Evolutionary conservation across 2,888 invertebrate species (phyloP).

Genomic region (Stratiomys singularior): DNA sequence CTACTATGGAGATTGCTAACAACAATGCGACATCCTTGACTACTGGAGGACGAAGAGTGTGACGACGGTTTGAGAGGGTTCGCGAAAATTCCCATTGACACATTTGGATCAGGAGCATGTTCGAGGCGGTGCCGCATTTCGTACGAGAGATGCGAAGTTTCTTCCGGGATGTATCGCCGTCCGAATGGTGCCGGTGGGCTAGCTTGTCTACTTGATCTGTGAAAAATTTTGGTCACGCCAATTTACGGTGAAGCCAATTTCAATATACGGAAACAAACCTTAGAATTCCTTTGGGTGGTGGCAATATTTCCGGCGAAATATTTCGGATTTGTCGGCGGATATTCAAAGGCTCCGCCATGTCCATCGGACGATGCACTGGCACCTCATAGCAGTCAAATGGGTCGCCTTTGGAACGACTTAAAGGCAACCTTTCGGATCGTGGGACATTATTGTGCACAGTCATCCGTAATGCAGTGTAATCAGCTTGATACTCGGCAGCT

Average conservation of each 20-base stretch:
- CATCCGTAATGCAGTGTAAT: slow-evolving; percentile 56
- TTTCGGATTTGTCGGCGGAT: slow-evolving; percentile 58
- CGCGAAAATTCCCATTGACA: slow-evolving; percentile 64
- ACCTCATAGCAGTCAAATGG: slow-evolving; percentile 63
- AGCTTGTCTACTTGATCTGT: slow-evolving; percentile 50
- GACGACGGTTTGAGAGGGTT: slow-evolving; percentile 54
- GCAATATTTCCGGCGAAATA: slow-evolving; percentile 57
- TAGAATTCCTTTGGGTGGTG: slow-evolving; percentile 55
- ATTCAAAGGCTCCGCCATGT: slow-evolving; percentile 42
- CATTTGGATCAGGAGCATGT: slow-evolving; percentile 61
- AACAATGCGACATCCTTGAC: slow-evolving; percentile 81
- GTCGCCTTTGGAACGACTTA: slow-evolving; percentile 55
- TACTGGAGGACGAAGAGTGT: slow-evolving; percentile 45
- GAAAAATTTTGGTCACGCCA: neutral
- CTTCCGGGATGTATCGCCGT: slow-evolving; percentile 58
- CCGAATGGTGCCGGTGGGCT: slow-evolving; percentile 56
- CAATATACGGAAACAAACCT: slow-evolving; percentile 48
- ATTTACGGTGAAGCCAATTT: no score
- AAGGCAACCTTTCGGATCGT: slow-evolving; percentile 34
- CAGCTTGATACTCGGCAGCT: slow-evolving; percentile 56
- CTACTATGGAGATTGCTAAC: slow-evolving; percentile 89
- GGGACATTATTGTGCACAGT: slow-evolving; percentile 59
- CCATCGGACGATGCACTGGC: slow-evolving; percentile 51
- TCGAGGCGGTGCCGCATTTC: slow-evolving; percentile 63
- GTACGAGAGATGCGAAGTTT: slow-evolving; percentile 61